phyloP scores from a whole-genome alignment of 1,140 invertebrate genomes.

The Drosophila erecta region DNA sequence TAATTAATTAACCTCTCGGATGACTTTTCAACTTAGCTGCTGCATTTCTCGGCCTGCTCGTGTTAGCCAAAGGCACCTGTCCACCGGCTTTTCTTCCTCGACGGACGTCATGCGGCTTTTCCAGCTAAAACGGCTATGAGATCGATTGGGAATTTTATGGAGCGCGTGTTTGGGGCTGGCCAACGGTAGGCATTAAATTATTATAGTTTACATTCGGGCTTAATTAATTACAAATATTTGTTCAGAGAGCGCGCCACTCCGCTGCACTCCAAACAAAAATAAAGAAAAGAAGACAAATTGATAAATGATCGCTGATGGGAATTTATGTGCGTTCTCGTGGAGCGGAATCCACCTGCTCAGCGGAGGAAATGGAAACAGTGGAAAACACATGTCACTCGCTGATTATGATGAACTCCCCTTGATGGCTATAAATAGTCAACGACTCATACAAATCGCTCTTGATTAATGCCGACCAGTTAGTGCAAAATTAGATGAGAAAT shows the following conservation, averaged over 20 bases:
- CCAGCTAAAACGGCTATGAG: slow-evolving; percentile 45
- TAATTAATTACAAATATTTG: slow-evolving; percentile 82
- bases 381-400: slow-evolving; percentile 54
- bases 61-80: slow-evolving; percentile 47
- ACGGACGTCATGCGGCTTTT: slow-evolving; percentile 62
- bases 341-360: slow-evolving; percentile 60
- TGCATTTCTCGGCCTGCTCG: slow-evolving; percentile 16
- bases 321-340: slow-evolving; percentile 60
- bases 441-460: slow-evolving; percentile 49
- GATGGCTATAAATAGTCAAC: slow-evolving; percentile 62
- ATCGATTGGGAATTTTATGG: slow-evolving; percentile 42
- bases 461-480: slow-evolving; percentile 71
- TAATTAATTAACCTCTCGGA: slow-evolving; percentile 6
- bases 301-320: slow-evolving; percentile 63
- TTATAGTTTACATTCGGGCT: slow-evolving; percentile 61
- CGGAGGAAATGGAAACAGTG: neutral
- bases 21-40: slow-evolving; percentile 27
- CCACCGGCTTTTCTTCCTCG: slow-evolving; percentile 4
- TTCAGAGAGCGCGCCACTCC: slow-evolving; percentile 44
- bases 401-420: slow-evolving; percentile 40
- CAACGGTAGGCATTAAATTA: slow-evolving; percentile 57
- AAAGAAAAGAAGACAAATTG: slow-evolving; percentile 57
- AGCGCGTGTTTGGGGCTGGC: slow-evolving; percentile 51
- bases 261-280: slow-evolving; percentile 11
- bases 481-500: slow-evolving; percentile 78